Conservation (phyloP, 2,888 invertebrate genomes). For the Urechis unicinctus region DNA sequence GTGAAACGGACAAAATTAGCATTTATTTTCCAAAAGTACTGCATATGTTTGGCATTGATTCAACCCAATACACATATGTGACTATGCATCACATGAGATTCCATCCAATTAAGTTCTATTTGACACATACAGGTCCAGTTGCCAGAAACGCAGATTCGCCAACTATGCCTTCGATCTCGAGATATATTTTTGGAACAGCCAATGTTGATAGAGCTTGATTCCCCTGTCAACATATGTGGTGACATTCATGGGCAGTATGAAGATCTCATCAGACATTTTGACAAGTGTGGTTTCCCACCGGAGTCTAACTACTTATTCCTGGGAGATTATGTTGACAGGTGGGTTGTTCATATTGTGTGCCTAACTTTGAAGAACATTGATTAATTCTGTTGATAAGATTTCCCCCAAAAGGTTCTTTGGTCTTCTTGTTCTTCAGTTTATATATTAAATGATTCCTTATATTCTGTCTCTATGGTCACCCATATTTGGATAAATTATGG, state of each 20-base stretch:
- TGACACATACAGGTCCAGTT: constrained; percentile 15
- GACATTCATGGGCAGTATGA: constrained; percentile 56
- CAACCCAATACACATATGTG: background rate
- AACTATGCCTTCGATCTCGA: constrained; percentile 50
- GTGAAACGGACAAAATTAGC: too few species aligned
- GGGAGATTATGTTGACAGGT: constrained; percentile 58
- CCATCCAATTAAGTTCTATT: background rate
- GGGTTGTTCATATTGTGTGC: too few species aligned
- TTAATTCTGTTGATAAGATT: too few species aligned
- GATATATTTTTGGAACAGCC: constrained; percentile 53
- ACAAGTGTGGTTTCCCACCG: constrained; percentile 55
- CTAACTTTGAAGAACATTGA: too few species aligned
- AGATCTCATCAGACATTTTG: constrained; percentile 55
- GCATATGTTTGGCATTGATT: too few species aligned
- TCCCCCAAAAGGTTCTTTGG: too few species aligned
- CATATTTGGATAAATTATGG: too few species aligned
- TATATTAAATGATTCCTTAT: too few species aligned
- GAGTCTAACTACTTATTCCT: constrained; percentile 55
- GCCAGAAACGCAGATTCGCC: constrained; percentile 51
- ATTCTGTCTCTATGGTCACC: too few species aligned
- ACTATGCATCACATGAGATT: background rate
- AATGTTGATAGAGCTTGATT: constrained; percentile 53
- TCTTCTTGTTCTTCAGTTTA: too few species aligned
- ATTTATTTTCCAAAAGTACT: too few species aligned
- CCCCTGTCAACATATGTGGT: constrained; percentile 55